Conservation (phyloP, 2,797 vertebrate genomes). For the Rhabdomys pumilio region DNA sequence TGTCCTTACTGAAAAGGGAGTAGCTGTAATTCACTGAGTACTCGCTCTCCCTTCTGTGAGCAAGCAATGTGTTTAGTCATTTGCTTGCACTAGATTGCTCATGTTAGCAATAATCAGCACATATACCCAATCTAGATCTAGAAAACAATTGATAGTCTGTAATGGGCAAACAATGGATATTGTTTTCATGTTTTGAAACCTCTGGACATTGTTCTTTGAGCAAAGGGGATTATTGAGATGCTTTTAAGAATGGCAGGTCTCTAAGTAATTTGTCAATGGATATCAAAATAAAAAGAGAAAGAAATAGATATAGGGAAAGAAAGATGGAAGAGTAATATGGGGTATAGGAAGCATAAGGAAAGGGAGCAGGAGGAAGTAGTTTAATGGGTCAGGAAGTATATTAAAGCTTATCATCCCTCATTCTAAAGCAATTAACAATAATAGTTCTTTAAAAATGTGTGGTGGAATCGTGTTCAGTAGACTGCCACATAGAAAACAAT, state of each 20-base stretch:
- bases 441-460: constrained; percentile 40
- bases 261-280: background rate
- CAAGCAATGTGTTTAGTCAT: constrained; percentile 73
- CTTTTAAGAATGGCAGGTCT: constrained; percentile 25
- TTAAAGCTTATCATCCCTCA: constrained; percentile 18
- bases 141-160: constrained; percentile 13
- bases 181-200: constrained; percentile 58
- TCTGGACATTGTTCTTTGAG: background rate
- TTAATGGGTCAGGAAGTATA: constrained; percentile 26
- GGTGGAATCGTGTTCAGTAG: constrained; percentile 11
- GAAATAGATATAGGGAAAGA: background rate
- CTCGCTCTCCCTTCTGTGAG: background rate
- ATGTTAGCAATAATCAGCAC: constrained; percentile 47
- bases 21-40: constrained; percentile 70
- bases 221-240: background rate
- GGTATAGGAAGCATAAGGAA: constrained; percentile 24
- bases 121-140: constrained; percentile 28
- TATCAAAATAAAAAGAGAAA: background rate
- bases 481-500: background rate
- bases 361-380: background rate
- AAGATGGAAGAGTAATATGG: constrained; percentile 10
- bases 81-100: constrained; percentile 69
- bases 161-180: background rate
- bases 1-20: constrained; percentile 69
- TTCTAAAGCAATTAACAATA: constrained; percentile 27